A percentile compares a stretch with the other conserved stretches of the same genome.
Evolutionary conservation across 2,888 invertebrate species (phyloP).

Genomic region (Athalia rosae): DNA sequence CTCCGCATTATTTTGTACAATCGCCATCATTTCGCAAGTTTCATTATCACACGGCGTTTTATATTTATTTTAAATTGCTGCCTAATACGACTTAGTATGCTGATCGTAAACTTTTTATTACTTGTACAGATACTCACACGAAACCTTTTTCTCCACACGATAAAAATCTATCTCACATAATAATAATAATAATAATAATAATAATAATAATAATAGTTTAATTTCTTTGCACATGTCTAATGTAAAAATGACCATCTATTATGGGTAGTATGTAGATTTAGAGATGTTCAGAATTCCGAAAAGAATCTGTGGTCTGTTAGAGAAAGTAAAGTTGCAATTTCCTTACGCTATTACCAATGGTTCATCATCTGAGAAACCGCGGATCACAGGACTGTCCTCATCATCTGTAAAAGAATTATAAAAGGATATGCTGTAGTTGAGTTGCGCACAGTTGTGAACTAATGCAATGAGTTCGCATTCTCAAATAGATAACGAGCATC

Average conservation of each 20-base stretch:
- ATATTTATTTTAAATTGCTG: background rate
- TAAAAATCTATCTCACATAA: slow-evolving; percentile 59
- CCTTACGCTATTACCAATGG: slow-evolving; percentile 91
- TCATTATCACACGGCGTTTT: background rate
- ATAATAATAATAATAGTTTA: slow-evolving; percentile 61
- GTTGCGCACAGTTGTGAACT: background rate
- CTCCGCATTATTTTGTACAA: background rate
- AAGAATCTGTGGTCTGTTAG: slow-evolving; percentile 38
- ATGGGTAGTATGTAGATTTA: slow-evolving; percentile 44
- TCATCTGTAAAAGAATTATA: slow-evolving; percentile 79
- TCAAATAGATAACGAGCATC: background rate
- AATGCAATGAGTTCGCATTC: background rate
- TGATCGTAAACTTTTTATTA: slow-evolving; percentile 47
- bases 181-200: slow-evolving; percentile 61
- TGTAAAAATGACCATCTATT: slow-evolving; percentile 50
- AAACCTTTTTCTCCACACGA: slow-evolving; percentile 52
- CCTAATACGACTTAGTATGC: slow-evolving; percentile 44
- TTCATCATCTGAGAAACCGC: slow-evolving; percentile 95
- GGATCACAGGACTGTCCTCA: slow-evolving; percentile 91
- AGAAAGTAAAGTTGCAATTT: slow-evolving; percentile 34
- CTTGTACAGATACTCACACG: slow-evolving; percentile 52
- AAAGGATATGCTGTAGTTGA: too few species aligned
- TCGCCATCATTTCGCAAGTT: background rate
- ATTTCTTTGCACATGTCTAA: slow-evolving; percentile 58
- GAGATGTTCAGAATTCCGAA: slow-evolving; percentile 49